phyloP scores from a whole-genome alignment of 2,888 invertebrate genomes.

The Caenorhabditis sp. region DNA sequence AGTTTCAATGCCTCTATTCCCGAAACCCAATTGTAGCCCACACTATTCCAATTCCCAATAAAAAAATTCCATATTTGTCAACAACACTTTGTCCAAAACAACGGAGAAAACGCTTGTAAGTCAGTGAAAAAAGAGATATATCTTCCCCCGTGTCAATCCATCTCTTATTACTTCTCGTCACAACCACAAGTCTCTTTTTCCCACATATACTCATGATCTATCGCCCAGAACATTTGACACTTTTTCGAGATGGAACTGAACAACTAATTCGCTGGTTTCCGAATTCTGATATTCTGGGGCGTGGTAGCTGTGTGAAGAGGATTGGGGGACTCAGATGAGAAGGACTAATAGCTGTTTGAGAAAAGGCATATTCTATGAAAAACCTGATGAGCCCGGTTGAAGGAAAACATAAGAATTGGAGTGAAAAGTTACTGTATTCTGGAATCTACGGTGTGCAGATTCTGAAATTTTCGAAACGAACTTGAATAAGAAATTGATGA shows the following conservation, averaged over 20 bases:
- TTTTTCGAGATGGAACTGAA: slow-evolving; percentile 18
- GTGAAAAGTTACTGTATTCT: too few species aligned
- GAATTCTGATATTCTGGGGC: slow-evolving; percentile 41
- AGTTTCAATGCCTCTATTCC: too few species aligned
- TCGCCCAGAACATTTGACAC: slow-evolving; percentile 44
- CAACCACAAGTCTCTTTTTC: slow-evolving; percentile 10
- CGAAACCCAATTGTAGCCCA: background rate
- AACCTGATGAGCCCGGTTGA: background rate
- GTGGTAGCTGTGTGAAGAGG: background rate
- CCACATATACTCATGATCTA: slow-evolving; percentile 40
- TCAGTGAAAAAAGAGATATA: slow-evolving; percentile 6
- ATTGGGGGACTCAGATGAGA: too few species aligned
- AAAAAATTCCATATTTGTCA: slow-evolving; percentile 37
- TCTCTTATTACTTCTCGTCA: slow-evolving; percentile 29
- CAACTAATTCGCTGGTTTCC: too few species aligned
- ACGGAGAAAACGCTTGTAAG: slow-evolving; percentile 8
- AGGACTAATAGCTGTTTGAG: too few species aligned
- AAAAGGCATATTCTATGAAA: too few species aligned
- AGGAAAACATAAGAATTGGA: too few species aligned
- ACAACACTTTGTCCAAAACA: slow-evolving; percentile 22
- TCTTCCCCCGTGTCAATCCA: slow-evolving; percentile 37
- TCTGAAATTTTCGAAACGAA: too few species aligned
- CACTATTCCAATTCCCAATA: background rate
- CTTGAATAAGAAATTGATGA: too few species aligned
- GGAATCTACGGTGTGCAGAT: background rate